phyloP scores from a whole-genome alignment of 1,140 invertebrate genomes.

The Saccostrea cuccullata region DNA sequence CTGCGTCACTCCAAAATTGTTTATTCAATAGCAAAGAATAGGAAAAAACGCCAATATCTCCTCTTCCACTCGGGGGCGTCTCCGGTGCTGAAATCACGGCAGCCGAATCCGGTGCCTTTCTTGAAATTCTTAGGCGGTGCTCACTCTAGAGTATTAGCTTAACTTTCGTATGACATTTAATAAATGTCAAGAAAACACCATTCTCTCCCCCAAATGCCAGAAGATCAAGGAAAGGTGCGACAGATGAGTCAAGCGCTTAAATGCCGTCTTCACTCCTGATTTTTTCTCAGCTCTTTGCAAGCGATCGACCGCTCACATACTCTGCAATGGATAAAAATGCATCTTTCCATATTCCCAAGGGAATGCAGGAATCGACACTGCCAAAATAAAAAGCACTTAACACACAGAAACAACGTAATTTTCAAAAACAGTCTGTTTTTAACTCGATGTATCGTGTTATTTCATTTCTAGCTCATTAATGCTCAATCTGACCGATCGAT shows the following conservation, averaged over 20 bases:
- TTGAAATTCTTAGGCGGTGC: neutral
- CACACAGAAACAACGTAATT: slow-evolving; percentile 27
- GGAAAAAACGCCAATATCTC: neutral
- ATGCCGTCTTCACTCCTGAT: slow-evolving; percentile 5
- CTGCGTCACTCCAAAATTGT: slow-evolving; percentile 15
- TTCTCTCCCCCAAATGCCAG: neutral
- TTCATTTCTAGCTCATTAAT: slow-evolving; percentile 20
- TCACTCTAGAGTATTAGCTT: neutral
- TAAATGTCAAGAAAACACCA: slow-evolving; percentile 12
- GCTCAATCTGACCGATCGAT: slow-evolving; percentile 18
- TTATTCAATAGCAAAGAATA: neutral
- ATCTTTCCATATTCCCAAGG: neutral
- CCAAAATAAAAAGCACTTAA: slow-evolving; percentile 34
- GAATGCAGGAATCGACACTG: neutral
- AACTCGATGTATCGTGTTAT: slow-evolving; percentile 1
- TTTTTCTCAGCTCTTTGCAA: neutral
- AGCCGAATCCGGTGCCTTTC: neutral
- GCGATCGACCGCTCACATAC: slow-evolving; percentile 26
- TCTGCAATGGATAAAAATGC: neutral
- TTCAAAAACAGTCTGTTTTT: slow-evolving; percentile 19
- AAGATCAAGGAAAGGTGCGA: neutral
- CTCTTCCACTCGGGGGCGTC: slow-evolving; percentile 8
- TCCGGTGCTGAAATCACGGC: neutral
- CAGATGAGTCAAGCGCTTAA: neutral
- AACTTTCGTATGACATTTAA: neutral